Conservation (phyloP, 2,113 vertebrate species). For the Dinomys branickii region DNA sequence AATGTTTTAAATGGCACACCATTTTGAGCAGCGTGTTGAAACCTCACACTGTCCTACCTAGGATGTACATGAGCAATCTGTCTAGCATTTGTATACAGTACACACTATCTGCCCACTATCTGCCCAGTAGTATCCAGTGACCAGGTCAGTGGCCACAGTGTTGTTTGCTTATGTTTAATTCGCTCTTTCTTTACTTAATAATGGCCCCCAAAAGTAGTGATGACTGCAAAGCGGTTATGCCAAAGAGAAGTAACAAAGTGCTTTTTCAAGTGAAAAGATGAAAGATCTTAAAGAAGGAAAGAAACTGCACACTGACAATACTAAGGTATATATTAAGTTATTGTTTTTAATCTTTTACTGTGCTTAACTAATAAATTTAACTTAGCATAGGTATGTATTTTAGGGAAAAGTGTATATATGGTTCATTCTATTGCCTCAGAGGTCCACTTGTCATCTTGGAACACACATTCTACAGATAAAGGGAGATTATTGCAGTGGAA, state of each 20-base stretch:
- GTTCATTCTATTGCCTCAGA: background rate
- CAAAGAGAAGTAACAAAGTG: background rate
- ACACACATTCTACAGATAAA: background rate
- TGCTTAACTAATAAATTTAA: background rate
- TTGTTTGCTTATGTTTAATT: background rate
- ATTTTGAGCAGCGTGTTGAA: background rate
- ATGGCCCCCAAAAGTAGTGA: background rate
- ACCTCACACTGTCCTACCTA: fast-evolving
- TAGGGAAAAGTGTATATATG: background rate
- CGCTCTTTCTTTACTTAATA: background rate
- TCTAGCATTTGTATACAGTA: fast-evolving
- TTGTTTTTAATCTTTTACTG: background rate
- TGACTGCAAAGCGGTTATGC: no score
- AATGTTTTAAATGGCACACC: background rate
- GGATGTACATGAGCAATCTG: background rate
- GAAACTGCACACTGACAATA: background rate
- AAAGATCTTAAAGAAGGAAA: background rate
- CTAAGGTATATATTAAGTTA: background rate
- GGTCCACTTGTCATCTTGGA: background rate
- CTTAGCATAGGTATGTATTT: background rate
- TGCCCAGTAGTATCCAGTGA: background rate
- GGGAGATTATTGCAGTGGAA: background rate
- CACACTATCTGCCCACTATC: no score
- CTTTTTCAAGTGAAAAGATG: background rate
- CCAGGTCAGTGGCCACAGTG: background rate